Evolutionary conservation across 2,113 vertebrate genomes (phyloP).

Genomic region (Colistium nudipinnis): DNA sequence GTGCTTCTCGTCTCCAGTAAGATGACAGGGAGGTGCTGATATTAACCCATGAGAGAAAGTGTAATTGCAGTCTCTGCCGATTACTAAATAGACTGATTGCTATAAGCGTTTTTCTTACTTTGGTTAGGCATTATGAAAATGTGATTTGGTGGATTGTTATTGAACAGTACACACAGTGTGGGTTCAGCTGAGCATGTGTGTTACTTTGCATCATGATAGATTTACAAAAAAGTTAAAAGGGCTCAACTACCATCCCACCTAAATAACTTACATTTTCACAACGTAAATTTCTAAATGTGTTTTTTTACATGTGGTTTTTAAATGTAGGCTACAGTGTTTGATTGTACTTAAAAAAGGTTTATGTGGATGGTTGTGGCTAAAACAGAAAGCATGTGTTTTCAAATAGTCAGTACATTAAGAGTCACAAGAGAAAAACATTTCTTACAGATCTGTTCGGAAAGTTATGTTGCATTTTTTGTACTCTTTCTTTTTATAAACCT

Average conservation of each 20-base stretch:
- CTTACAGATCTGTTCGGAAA: constrained; percentile 34
- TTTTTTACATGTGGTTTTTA: constrained; percentile 19
- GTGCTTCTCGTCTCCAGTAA: constrained; percentile 12
- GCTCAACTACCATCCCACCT: background rate
- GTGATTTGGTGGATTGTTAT: constrained; percentile 51
- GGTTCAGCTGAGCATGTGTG: constrained; percentile 6
- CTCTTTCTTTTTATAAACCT: constrained; percentile 5
- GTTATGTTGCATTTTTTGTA: constrained; percentile 9
- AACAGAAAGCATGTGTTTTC: constrained; percentile 47
- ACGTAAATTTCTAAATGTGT: constrained; percentile 36
- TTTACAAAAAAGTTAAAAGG: constrained; percentile 15
- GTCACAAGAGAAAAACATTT: constrained; percentile 49
- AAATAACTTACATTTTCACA: background rate
- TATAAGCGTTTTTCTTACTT: constrained; percentile 18
- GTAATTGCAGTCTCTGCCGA: constrained; percentile 29
- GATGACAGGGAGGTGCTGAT: constrained; percentile 53
- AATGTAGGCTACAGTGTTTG: constrained; percentile 23
- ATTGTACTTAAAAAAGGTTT: constrained; percentile 15
- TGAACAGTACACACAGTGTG: background rate
- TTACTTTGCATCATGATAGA: constrained; percentile 17
- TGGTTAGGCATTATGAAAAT: constrained; percentile 51
- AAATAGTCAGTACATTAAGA: constrained; percentile 31
- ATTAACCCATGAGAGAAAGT: constrained; percentile 49
- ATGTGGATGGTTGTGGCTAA: constrained; percentile 41
- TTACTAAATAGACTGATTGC: constrained; percentile 40